Evolutionary conservation across 2,888 invertebrate species (phyloP), one percentile per base, ranked within the genome.

Genomic region (Drosophila anceps): DNA sequence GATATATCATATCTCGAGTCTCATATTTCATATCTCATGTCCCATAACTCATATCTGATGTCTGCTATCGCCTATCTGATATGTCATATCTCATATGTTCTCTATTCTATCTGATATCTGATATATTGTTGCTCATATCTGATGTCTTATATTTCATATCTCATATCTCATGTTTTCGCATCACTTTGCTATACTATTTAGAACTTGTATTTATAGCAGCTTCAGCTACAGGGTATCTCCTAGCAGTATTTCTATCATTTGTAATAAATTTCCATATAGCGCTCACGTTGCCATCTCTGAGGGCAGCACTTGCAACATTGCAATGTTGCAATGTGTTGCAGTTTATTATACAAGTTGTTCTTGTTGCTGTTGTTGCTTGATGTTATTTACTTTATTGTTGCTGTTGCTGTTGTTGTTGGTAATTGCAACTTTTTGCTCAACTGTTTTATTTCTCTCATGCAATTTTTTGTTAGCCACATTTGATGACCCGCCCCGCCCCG

Each of bases 401-500:
- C 71, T 79, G 74, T 62, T 68, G 72, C 4, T 24, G 24, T 54
- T 67, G 66, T 66, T 77, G 74, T 48, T 78, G 78, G 72, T 81
- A 84, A 83, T 84, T 84, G 88, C 77, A 76, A 85, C 79, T 86
- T 81, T 83, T 77, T 67, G 55, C 65, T 55, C 51, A 64, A 66
- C 41, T 44, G 44, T 24, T 57, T 41, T 61, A 69, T 71, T 78
- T 68, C 29, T 18, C 69, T 73, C 69, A 79, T 85, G 83, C 80
- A 76, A 74, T 82, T 85, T 88, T 77, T 69, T 71, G 51, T 71
- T 61, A 43, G 72, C 75, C 72, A 67, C 69, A 79, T 73, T 79
- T 69, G 60, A 54, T 74, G 77, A 75, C n/a, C n/a, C 79, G 74
- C 69, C 69, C 2, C 20, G 20, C 13, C 18, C 15, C 27, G 13